Percentiles rank a stretch among this genome's conserved stretches.
phyloP scores from a whole-genome alignment of 2,797 vertebrate species.

The Alcedo atthis region DNA sequence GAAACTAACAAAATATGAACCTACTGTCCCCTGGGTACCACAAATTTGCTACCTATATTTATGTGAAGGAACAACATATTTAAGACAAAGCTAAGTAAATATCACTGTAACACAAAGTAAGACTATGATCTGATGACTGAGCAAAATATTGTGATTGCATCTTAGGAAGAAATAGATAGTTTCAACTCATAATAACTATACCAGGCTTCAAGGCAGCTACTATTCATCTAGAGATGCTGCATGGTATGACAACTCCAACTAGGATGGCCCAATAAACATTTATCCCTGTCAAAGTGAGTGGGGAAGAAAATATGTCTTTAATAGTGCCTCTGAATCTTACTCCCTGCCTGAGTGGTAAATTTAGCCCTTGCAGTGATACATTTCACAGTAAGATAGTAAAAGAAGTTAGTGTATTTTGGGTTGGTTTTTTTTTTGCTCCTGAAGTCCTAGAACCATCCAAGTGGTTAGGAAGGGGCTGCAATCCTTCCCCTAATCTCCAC shows the following conservation, averaged over 20 bases:
- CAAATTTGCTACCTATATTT: conserved; percentile 36
- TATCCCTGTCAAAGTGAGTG: not conserved
- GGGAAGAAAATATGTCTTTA: not conserved
- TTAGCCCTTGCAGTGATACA: not conserved
- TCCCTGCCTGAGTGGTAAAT: not conserved
- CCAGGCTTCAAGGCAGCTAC: not conserved
- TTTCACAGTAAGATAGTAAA: not conserved
- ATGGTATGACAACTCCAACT: not conserved
- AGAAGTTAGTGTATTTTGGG: not conserved
- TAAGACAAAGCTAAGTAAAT: conserved; percentile 27
- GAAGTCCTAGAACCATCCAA: not conserved
- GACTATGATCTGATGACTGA: not conserved
- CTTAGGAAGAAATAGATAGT: not conserved
- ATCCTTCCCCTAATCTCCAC: not conserved
- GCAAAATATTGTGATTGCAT: not conserved
- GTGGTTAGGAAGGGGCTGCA: not conserved
- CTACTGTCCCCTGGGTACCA: not conserved
- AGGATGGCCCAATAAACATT: not conserved
- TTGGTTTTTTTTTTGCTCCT: not conserved
- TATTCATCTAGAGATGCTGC: not conserved
- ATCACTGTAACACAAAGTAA: not conserved
- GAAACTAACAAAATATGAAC: conserved; percentile 45
- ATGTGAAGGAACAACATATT: not conserved
- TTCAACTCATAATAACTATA: not conserved
- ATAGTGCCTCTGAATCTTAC: not conserved